Evolutionary conservation across 2,888 invertebrate genomes (phyloP).

Genomic region (Eupelmus urozonus): DNA sequence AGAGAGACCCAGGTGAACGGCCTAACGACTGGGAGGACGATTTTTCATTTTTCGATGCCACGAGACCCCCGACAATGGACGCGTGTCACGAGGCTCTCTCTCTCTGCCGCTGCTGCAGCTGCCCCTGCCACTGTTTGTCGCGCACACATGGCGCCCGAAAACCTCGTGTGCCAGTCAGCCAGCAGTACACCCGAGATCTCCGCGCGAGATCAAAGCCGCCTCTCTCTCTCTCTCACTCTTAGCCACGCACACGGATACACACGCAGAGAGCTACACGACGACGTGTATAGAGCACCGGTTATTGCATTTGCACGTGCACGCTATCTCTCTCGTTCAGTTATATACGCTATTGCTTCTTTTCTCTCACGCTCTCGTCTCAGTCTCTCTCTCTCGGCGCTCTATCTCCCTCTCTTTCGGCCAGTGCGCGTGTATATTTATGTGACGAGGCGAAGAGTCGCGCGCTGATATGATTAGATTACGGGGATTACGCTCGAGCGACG

Average conservation of each 20-base stretch:
- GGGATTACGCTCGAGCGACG: neutral
- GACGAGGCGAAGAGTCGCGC: neutral
- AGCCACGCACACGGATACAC: neutral
- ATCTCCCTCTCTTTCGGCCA: neutral
- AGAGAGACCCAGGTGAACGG: constrained; percentile 71
- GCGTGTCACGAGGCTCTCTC: constrained; percentile 74
- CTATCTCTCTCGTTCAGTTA: too few relatives aligned
- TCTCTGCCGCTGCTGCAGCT: constrained; percentile 68
- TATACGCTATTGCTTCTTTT: constrained; percentile 38
- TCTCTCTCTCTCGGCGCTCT: too few relatives aligned
- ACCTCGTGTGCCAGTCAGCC: constrained; percentile 50
- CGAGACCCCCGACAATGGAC: constrained; percentile 76
- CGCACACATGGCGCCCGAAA: constrained; percentile 71
- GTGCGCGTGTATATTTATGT: neutral
- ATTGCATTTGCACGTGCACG: constrained; percentile 59
- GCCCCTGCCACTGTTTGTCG: constrained; percentile 71
- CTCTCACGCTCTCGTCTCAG: constrained; percentile 49
- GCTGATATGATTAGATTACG: constrained; percentile 14
- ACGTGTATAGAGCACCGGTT: constrained; percentile 43
- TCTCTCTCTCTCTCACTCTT: too few relatives aligned
- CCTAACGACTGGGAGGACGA: constrained; percentile 67
- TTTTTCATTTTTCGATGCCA: constrained; percentile 76
- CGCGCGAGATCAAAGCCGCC: constrained; percentile 65
- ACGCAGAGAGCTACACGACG: neutral
- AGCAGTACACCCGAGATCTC: constrained; percentile 47